Conservation (phyloP, 1,140 invertebrate genomes). For the Cylas formicarius region DNA sequence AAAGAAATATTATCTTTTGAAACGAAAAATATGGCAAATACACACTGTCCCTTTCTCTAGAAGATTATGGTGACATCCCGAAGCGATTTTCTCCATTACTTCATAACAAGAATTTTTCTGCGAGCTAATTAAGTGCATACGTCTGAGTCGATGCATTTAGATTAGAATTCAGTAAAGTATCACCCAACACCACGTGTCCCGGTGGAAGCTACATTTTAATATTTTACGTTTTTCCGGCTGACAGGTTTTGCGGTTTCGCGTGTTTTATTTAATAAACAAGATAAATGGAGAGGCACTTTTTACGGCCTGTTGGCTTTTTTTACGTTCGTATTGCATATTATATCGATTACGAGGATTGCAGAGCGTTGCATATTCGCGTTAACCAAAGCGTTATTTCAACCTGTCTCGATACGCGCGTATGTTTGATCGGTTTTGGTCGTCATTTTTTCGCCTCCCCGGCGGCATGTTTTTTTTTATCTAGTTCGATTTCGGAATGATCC, state of each 20-base stretch:
- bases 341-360: too few species aligned
- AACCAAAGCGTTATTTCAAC: too few species aligned
- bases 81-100: neutral
- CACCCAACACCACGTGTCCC: neutral
- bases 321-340: conserved; percentile 2
- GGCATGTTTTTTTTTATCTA: too few species aligned
- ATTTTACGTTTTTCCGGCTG: conserved; percentile 2
- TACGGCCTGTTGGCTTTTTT: conserved; percentile 1
- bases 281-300: conserved; percentile 2
- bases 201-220: neutral
- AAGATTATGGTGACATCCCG: neutral
- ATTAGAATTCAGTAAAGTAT: neutral
- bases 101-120: neutral
- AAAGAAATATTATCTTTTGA: too few species aligned
- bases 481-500: too few species aligned
- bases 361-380: too few species aligned
- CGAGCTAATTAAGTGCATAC: neutral
- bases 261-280: neutral
- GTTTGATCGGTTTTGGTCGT: too few species aligned
- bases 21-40: too few species aligned
- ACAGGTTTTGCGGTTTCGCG: too few species aligned
- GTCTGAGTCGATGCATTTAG: neutral
- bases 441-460: too few species aligned
- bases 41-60: neutral
- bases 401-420: too few species aligned